A percentile compares a stretch with the other conserved stretches of the same genome.
Conservation (phyloP, 1,140 invertebrate genomes). For the Philopotamus ludificatus region DNA sequence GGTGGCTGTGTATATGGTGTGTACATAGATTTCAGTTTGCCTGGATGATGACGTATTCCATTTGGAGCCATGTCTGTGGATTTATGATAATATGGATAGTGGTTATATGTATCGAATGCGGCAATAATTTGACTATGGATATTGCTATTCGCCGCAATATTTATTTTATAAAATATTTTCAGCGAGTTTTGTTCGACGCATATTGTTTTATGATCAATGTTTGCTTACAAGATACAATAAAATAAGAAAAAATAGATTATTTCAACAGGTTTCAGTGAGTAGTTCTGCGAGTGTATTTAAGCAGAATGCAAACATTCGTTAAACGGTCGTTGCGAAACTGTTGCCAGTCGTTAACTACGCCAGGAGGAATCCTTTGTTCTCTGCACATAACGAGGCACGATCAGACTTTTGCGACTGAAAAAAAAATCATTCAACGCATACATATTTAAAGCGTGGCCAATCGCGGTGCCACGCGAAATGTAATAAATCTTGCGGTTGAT, state of each 20-base stretch:
- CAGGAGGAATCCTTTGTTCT: not conserved
- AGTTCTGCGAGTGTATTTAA: not conserved
- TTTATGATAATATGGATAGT: no score
- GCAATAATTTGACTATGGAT: not conserved
- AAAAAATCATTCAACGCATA: not conserved
- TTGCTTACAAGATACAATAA: no score
- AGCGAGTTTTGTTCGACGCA: no score
- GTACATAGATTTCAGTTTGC: not conserved
- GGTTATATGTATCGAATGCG: not conserved
- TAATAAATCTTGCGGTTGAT: slow-evolving; percentile 24
- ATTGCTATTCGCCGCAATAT: no score
- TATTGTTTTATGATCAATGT: no score
- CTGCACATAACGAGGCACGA: not conserved
- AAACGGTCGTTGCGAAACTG: not conserved
- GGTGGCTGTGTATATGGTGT: not conserved
- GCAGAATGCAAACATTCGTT: slow-evolving; percentile 8
- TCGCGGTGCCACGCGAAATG: not conserved
- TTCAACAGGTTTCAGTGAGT: no score
- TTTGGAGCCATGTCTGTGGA: no score
- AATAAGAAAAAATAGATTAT: no score
- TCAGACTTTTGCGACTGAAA: not conserved
- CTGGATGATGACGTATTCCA: not conserved
- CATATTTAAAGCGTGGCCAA: not conserved
- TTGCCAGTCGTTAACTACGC: not conserved
- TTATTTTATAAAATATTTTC: no score